These are phyloP conservation scores for Sceliomorpha sp. DNA, from an alignment of 2,888 invertebrate species.

Conservation along the genomic window DNA sequence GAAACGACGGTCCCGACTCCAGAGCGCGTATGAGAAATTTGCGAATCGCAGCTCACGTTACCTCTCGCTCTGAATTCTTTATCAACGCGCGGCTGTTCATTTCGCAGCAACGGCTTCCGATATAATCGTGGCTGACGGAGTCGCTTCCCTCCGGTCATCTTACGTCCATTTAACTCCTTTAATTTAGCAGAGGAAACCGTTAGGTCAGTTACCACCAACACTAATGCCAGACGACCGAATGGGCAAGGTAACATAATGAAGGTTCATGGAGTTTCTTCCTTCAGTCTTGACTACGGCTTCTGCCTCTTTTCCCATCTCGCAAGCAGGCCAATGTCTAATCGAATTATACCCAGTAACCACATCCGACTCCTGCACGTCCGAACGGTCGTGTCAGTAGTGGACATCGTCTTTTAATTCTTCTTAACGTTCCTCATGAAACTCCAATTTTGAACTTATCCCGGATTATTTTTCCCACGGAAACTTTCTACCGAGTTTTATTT, in stretches of 20 bases:
- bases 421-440: slow-evolving; percentile 55
- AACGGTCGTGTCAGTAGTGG: slow-evolving; percentile 43
- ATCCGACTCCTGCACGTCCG: slow-evolving; percentile 61
- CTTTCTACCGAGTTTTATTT: slow-evolving; percentile 46
- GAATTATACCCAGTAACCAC: slow-evolving; percentile 73
- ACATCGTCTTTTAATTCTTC: slow-evolving; percentile 56
- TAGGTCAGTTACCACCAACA: slow-evolving; percentile 73
- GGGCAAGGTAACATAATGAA: slow-evolving; percentile 76
- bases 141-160: slow-evolving; percentile 68
- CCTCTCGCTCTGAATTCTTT: slow-evolving; percentile 9
- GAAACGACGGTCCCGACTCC: not conserved
- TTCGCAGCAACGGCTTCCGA: slow-evolving; percentile 60
- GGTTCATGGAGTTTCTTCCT: slow-evolving; percentile 73
- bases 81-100: slow-evolving; percentile 26
- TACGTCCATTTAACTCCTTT: slow-evolving; percentile 73
- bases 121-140: slow-evolving; percentile 64
- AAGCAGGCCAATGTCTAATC: slow-evolving; percentile 74
- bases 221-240: slow-evolving; percentile 72
- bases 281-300: slow-evolving; percentile 56
- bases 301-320: slow-evolving; percentile 63
- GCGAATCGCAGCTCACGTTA: slow-evolving; percentile 5
- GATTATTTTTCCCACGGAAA: slow-evolving; percentile 44
- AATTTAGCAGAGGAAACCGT: slow-evolving; percentile 75
- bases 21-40: not conserved
- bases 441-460: slow-evolving; percentile 52